These are phyloP conservation scores for Ammodytes marinus DNA, from an alignment of 2,113 vertebrate genomes.

Conservation along the genomic window DNA sequence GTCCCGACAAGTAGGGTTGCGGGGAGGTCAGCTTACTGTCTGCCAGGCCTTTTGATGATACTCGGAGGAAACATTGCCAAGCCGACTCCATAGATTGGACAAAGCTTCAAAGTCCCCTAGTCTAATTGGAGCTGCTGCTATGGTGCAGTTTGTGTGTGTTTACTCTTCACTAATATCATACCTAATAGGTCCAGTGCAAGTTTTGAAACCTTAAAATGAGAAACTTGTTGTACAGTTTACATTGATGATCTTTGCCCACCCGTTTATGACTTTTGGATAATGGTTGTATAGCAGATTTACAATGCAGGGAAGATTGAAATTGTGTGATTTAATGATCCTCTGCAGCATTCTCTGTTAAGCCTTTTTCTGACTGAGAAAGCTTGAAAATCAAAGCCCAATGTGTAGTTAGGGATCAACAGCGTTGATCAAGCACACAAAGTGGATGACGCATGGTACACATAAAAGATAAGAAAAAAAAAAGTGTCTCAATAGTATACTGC, in stretches of 20 bases:
- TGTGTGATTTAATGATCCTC: constrained; percentile 22
- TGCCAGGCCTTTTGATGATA: constrained; percentile 35
- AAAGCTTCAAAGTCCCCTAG: constrained; percentile 24
- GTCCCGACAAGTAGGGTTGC: constrained; percentile 5
- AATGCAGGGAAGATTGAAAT: neutral
- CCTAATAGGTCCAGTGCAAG: constrained; percentile 20
- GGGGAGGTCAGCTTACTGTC: constrained; percentile 48
- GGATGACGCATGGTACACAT: neutral
- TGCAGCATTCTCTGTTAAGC: neutral
- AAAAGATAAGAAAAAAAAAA: neutral
- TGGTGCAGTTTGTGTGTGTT: constrained; percentile 11
- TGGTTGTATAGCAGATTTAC: constrained; percentile 1
- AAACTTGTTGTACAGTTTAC: too few relatives aligned
- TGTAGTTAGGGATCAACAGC: constrained; percentile 12
- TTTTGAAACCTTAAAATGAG: constrained; percentile 28
- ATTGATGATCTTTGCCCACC: constrained; percentile 6
- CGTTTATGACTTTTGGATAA: constrained; percentile 19
- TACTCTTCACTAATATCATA: constrained; percentile 12
- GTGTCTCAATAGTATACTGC: neutral
- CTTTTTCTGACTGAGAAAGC: constrained; percentile 15
- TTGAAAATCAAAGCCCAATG: constrained; percentile 2
- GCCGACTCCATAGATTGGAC: constrained; percentile 39
- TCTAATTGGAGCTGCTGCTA: constrained; percentile 38
- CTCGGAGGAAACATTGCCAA: constrained; percentile 47
- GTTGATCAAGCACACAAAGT: neutral